Evolutionary conservation across 1,140 invertebrate species (phyloP).

Genomic region (Plectrocnemia conspersa): DNA sequence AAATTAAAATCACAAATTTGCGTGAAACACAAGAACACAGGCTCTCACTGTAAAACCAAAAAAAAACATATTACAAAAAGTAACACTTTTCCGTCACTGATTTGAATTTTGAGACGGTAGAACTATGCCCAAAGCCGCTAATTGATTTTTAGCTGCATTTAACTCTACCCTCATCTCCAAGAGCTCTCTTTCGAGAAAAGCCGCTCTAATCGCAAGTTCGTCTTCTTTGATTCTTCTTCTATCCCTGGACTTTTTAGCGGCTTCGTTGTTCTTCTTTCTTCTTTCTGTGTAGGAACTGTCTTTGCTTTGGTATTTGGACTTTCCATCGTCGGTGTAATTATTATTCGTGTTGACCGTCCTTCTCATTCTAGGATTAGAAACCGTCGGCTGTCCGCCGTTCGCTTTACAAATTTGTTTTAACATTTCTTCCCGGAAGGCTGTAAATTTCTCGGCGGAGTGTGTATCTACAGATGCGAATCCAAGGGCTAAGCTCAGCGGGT

Average conservation of each 20-base stretch:
- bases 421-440: constrained; percentile 62
- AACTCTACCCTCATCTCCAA: constrained; percentile 61
- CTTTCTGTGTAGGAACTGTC: constrained; percentile 84
- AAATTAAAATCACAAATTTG: too few species aligned
- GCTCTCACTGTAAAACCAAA: too few species aligned
- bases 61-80: too few species aligned
- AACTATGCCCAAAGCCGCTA: constrained; percentile 9
- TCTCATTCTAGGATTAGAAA: constrained; percentile 64
- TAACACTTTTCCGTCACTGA: too few species aligned
- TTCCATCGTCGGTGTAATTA: constrained; percentile 35
- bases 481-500: constrained; percentile 57
- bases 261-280: constrained; percentile 89
- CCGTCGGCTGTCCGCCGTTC: constrained; percentile 51
- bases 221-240: constrained; percentile 86
- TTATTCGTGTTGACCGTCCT: constrained; percentile 43
- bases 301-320: constrained; percentile 52
- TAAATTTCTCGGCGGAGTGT: constrained; percentile 58
- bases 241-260: constrained; percentile 90
- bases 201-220: constrained; percentile 82
- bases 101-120: too few species aligned
- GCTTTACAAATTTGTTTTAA: constrained; percentile 59
- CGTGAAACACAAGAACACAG: too few species aligned
- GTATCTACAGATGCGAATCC: constrained; percentile 46
- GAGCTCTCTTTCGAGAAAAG: constrained; percentile 81
- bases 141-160: constrained; percentile 49